These are phyloP conservation scores for Tragulus kanchil DNA, from an alignment of 2,113 vertebrate species.

Conservation along the genomic window DNA sequence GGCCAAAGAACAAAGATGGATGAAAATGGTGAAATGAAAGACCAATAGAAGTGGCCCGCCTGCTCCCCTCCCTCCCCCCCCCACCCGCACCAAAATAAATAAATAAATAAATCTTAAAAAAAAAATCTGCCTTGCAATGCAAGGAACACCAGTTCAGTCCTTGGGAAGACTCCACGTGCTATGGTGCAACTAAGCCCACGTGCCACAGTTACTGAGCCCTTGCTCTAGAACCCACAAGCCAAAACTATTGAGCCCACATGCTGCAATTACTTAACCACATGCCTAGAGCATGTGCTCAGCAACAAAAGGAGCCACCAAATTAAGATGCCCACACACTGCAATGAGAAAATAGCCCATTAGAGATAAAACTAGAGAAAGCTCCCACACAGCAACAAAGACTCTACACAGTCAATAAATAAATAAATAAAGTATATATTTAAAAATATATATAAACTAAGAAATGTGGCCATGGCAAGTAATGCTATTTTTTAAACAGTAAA, in stretches of 20 bases:
- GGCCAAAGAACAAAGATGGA: too few species aligned
- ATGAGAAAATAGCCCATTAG: not conserved
- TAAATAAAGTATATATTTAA: not conserved
- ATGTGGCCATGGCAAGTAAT: not conserved
- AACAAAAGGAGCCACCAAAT: not conserved
- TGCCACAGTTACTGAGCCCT: not conserved
- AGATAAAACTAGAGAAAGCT: not conserved
- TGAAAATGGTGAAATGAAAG: too few species aligned
- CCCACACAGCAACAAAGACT: not conserved
- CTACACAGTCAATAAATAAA: not conserved
- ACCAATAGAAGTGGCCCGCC: too few species aligned
- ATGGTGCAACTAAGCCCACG: not conserved
- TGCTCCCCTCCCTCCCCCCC: too few species aligned
- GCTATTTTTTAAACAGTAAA: conserved; percentile 4
- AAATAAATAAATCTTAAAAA: too few species aligned
- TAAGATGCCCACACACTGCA: not conserved
- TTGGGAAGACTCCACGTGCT: not conserved
- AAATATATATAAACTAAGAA: conserved; percentile 26
- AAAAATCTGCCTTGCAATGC: not conserved
- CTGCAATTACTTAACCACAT: not conserved
- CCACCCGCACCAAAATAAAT: too few species aligned
- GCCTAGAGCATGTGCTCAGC: not conserved
- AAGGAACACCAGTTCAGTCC: not conserved
- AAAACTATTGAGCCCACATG: not conserved
- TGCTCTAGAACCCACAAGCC: not conserved